These are phyloP conservation scores for Melanogrammus aeglefinus DNA, from an alignment of 2,797 vertebrate species.

Conservation along the genomic window DNA sequence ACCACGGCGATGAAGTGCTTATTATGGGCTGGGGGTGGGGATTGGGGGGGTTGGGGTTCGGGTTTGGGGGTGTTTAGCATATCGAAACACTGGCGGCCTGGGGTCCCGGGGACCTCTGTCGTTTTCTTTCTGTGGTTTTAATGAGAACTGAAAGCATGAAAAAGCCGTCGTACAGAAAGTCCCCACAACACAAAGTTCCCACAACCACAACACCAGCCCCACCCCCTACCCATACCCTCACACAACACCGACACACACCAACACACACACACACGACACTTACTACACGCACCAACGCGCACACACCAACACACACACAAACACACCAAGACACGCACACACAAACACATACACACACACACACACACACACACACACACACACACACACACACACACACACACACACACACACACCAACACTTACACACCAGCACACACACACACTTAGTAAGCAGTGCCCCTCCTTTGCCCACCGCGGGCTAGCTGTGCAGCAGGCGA, in stretches of 20 bases:
- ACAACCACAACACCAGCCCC: conserved; percentile 41
- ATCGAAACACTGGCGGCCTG: conserved; percentile 46
- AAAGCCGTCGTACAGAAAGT: conserved; percentile 48
- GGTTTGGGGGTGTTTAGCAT: conserved; percentile 48
- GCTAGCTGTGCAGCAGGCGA: conserved; percentile 30
- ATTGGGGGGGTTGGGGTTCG: too few species aligned
- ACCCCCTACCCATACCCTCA: neutral
- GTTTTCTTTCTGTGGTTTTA: conserved; percentile 69
- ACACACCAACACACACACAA: neutral
- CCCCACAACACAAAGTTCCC: conserved; percentile 53
- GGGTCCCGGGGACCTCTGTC: conserved; percentile 51
- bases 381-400: conserved; percentile 12
- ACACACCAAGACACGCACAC: too few species aligned
- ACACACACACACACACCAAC: too few species aligned
- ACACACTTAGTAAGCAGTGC: neutral
- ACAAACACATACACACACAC: too few species aligned
- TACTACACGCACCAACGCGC: too few species aligned
- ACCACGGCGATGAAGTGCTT: conserved; percentile 45
- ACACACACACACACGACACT: too few species aligned
- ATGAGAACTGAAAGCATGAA: conserved; percentile 74
- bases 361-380: too few species aligned
- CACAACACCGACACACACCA: too few species aligned
- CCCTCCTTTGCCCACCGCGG: conserved; percentile 1
- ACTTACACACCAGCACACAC: neutral
- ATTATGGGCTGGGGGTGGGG: conserved; percentile 49